Evolutionary conservation across 2,888 invertebrate genomes (phyloP), one percentile per base, ranked within the genome.

Genomic region (Volucella inanis): DNA sequence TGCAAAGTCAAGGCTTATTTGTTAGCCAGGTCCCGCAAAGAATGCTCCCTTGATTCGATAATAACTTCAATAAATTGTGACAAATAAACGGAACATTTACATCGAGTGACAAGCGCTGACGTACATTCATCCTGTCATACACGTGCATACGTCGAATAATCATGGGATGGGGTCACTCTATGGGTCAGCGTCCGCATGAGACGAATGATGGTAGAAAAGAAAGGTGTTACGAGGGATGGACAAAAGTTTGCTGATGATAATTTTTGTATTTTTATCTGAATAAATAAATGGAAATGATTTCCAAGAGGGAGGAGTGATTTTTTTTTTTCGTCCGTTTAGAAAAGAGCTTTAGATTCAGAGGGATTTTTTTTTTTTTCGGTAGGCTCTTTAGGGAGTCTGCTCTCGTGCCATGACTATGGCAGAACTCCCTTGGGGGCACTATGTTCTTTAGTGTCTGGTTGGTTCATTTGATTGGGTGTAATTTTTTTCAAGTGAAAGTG

Each of bases 11-110:
- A 38, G 64, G 65, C 12, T 71, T 75, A 75, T 76, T 72, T 55
- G 71, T 71, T 76, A 76, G 65, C 71, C 39, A 41, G 15, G 67
- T 18, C 55, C 71, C 14, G 31, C 49, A 59, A 76, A 65, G 76
- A 76, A 72, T 67, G 76, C 81, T 31, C 6, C 85, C 76, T 80
- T 81, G 71, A 70, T 71, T 81, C 72, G 68, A 80, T 81, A 85
- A 85, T 85, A 85, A 85, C 84, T 80, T 67, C 75, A 80, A 85
- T 80, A 80, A 85, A 85, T 55, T 85, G 80, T 80, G 80, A 85
- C 84, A 80, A 72, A 85, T 85, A 81, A 81, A 81, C 76, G 72
- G 18, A 15, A 68, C 76, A 85, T 85, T 85, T 77, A 77, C 81
- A 77, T 72, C 67, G 71, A 81, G 76, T 85, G 85, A 81, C 85